These are phyloP conservation scores for Chrysomela aeneicollis DNA, from an alignment of 2,888 invertebrate genomes.

Conservation along the genomic window DNA sequence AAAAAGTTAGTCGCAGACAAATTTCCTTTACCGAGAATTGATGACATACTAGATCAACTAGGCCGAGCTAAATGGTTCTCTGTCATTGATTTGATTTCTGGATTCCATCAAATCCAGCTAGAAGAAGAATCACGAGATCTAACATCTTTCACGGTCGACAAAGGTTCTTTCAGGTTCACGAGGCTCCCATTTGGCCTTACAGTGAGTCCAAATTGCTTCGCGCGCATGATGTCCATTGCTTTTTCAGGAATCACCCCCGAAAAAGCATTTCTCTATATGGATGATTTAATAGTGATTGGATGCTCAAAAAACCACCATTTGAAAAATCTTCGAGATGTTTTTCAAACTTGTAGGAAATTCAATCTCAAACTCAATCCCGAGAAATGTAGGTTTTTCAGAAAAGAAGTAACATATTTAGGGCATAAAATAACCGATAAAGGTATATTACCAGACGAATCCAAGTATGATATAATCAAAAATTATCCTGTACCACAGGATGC, in stretches of 20 bases:
- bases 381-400: slow-evolving; percentile 36
- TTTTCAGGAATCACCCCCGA: slow-evolving; percentile 14
- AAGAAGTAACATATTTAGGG: slow-evolving; percentile 28
- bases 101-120: too few species aligned
- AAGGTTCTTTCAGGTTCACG: slow-evolving; percentile 39
- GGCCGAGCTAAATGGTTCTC: slow-evolving; percentile 40
- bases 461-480: neutral
- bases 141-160: slow-evolving; percentile 42
- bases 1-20: slow-evolving; percentile 33
- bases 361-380: slow-evolving; percentile 33
- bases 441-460: neutral
- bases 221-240: slow-evolving; percentile 46
- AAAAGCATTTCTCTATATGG: slow-evolving; percentile 21
- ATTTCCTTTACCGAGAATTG: slow-evolving; percentile 38
- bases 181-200: slow-evolving; percentile 42
- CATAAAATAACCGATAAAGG: slow-evolving; percentile 32
- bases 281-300: slow-evolving; percentile 1
- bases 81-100: too few species aligned
- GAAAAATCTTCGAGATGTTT: neutral
- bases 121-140: slow-evolving; percentile 32
- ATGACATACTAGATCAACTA: slow-evolving; percentile 38
- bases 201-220: slow-evolving; percentile 42
- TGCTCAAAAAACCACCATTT: slow-evolving; percentile 3
- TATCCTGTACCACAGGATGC: neutral
- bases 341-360: slow-evolving; percentile 6